phyloP scores from a whole-genome alignment of 2,888 invertebrate genomes.

The Drosophila pegasa region DNA sequence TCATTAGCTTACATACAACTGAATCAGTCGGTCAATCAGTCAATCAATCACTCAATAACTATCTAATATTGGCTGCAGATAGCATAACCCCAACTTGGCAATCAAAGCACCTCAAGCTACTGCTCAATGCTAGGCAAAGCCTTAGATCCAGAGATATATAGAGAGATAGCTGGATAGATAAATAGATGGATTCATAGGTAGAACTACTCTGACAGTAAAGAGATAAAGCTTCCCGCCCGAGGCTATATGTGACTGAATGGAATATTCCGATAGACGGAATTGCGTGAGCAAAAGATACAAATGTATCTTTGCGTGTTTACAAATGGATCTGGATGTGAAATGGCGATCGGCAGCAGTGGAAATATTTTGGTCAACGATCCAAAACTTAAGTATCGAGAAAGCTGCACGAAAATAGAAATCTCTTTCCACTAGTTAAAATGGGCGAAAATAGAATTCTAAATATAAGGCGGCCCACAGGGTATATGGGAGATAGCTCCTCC shows the following conservation, averaged over 20 bases:
- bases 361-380: not conserved
- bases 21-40: not conserved
- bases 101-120: not conserved
- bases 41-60: not conserved
- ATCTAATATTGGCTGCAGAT: not conserved
- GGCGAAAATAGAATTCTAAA: constrained; percentile 10
- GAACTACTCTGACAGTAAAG: too few relatives aligned
- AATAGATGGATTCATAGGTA: not conserved
- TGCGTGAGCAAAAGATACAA: not conserved
- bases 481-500: constrained; percentile 1
- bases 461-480: not conserved
- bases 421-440: constrained; percentile 4
- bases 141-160: not conserved
- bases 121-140: not conserved
- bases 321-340: not conserved
- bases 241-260: not conserved
- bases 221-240: not conserved
- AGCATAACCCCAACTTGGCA: not conserved
- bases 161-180: not conserved
- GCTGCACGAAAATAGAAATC: not conserved
- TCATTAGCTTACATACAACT: not conserved
- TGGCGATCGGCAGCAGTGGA: not conserved
- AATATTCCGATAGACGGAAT: not conserved
- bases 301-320: not conserved
- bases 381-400: not conserved